Percentiles rank a stretch among this genome's conserved stretches.
phyloP scores from a whole-genome alignment of 2,113 vertebrate species.

The Hippoglossus stenolepis region DNA sequence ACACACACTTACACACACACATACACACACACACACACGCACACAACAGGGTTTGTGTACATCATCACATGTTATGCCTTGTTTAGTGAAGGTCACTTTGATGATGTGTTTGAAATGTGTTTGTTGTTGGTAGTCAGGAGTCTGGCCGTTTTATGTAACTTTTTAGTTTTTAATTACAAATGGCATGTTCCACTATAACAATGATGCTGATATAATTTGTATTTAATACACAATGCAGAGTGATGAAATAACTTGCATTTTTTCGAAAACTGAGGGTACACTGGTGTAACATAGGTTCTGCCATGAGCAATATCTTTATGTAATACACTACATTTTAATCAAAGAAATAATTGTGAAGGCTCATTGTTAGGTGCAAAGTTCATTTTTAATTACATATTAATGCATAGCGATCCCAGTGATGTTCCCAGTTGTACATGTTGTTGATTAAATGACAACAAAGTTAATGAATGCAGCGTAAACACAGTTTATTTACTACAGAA shows the following conservation, averaged over 20 bases:
- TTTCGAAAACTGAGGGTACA: too few relatives aligned
- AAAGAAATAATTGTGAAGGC: neutral
- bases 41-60: slow-evolving; percentile 36
- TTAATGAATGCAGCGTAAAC: slow-evolving; percentile 28
- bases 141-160: slow-evolving; percentile 2
- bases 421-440: neutral
- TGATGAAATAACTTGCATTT: too few relatives aligned
- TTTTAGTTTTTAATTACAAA: too few relatives aligned
- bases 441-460: slow-evolving; percentile 10
- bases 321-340: too few relatives aligned
- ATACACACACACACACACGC: too few relatives aligned
- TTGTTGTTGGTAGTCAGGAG: slow-evolving; percentile 57
- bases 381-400: neutral
- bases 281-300: too few relatives aligned
- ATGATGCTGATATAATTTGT: too few relatives aligned
- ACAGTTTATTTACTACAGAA: slow-evolving; percentile 10
- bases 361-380: neutral
- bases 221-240: too few relatives aligned
- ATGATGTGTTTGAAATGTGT: slow-evolving; percentile 60
- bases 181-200: too few relatives aligned
- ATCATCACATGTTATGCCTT: slow-evolving; percentile 46
- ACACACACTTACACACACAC: too few relatives aligned
- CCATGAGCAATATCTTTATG: too few relatives aligned
- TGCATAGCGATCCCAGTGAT: neutral
- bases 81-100: slow-evolving; percentile 51